Conservation (phyloP, 2,113 vertebrate genomes). For the Microtus oregoni region DNA sequence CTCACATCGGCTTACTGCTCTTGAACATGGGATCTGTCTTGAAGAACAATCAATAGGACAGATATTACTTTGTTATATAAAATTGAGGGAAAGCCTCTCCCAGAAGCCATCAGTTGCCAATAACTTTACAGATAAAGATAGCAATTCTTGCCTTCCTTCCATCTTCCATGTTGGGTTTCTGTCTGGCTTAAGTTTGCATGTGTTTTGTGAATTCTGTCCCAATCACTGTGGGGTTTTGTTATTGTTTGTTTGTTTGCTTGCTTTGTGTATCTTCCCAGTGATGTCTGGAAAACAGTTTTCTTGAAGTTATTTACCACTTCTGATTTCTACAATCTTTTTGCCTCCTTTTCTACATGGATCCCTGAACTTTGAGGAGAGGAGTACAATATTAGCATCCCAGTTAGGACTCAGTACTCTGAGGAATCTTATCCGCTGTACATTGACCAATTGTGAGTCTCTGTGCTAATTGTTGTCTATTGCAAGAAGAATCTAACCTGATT, state of each 20-base stretch:
- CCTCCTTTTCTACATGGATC: no score
- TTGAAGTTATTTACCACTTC: not conserved
- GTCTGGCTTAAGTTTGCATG: not conserved
- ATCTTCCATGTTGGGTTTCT: not conserved
- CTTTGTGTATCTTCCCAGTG: not conserved
- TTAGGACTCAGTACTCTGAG: not conserved
- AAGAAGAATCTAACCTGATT: no score
- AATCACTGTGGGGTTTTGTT: not conserved
- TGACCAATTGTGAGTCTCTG: not conserved
- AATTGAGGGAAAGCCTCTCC: not conserved
- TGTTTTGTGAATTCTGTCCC: not conserved
- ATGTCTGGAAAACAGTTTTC: no score
- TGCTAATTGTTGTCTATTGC: not conserved
- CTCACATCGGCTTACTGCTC: not conserved
- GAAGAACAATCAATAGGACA: not conserved
- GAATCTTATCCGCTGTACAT: not conserved
- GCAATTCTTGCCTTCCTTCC: not conserved
- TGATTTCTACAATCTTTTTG: not conserved
- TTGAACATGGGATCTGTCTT: accelerated
- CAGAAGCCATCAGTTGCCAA: not conserved
- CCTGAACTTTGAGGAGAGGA: not conserved
- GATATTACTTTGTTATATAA: not conserved
- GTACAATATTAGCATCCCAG: not conserved
- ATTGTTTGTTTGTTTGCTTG: not conserved
- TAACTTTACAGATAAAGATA: not conserved